A percentile compares a stretch with the other conserved stretches of the same genome.
Evolutionary conservation across 2,888 invertebrate genomes (phyloP).

Genomic region (Ichneumoninae sp.): DNA sequence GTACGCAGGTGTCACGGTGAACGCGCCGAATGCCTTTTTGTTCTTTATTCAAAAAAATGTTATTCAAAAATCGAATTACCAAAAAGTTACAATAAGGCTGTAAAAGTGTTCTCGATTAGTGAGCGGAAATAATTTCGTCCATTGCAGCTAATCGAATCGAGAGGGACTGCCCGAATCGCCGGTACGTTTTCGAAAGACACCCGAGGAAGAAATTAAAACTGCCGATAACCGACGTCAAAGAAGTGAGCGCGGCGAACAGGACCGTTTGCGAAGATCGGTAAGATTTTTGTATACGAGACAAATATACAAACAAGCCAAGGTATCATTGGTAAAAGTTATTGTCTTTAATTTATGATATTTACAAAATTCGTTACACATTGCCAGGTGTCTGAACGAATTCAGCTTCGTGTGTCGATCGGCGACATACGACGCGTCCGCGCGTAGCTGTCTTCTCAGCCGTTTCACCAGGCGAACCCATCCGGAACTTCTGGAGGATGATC

Average conservation of each 20-base stretch:
- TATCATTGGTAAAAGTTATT: neutral
- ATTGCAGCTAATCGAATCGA: conserved; percentile 91
- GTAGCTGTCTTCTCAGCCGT: conserved; percentile 92
- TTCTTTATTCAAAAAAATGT: conserved; percentile 20
- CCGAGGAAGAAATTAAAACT: conserved; percentile 93
- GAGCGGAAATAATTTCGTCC: too few relatives aligned
- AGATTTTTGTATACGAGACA: conserved; percentile 17
- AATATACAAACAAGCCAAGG: neutral
- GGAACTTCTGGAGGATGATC: conserved; percentile 92
- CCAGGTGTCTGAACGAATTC: conserved; percentile 93
- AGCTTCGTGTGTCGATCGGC: conserved; percentile 95
- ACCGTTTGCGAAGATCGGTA: conserved; percentile 95
- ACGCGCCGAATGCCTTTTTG: conserved; percentile 11
- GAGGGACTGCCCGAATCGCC: conserved; percentile 94
- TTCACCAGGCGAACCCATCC: conserved; percentile 95
- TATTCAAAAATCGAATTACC: neutral
- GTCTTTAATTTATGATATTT: conserved; percentile 5
- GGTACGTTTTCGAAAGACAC: conserved; percentile 95
- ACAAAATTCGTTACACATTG: conserved; percentile 5
- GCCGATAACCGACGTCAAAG: conserved; percentile 92
- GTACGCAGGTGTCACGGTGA: conserved; percentile 79
- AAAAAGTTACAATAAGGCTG: too few relatives aligned
- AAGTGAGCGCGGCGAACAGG: conserved; percentile 93
- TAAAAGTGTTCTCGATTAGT: too few relatives aligned
- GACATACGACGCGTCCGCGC: conserved; percentile 91